These are phyloP conservation scores for Chloroceryle aenea DNA, from an alignment of 2,113 vertebrate species.

Conservation along the genomic window DNA sequence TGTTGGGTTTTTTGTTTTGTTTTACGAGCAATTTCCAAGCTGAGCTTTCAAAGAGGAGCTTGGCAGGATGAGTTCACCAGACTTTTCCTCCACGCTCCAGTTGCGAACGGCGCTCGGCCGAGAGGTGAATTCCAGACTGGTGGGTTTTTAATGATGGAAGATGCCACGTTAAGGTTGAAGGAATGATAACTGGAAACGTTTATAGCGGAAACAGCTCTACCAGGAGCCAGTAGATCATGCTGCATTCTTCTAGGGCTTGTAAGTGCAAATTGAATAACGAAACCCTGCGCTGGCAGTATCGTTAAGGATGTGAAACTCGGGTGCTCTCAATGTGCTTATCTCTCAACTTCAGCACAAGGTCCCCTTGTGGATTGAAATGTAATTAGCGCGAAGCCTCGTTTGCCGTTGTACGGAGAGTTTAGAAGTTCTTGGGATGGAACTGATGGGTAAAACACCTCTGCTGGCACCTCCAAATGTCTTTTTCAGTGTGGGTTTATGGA, in stretches of 20 bases:
- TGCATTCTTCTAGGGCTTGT: background rate
- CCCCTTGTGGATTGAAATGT: background rate
- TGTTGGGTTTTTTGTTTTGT: background rate
- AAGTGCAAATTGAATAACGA: background rate
- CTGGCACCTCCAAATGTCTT: background rate
- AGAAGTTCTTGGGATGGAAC: background rate
- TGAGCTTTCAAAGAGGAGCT: background rate
- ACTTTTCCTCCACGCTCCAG: background rate
- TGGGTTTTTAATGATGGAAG: background rate
- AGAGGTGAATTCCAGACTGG: background rate
- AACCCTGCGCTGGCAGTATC: accelerated
- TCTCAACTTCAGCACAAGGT: background rate
- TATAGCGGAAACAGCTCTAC: background rate
- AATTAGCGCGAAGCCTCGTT: background rate
- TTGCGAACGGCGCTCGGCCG: background rate
- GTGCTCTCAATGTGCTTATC: background rate
- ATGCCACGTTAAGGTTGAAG: background rate
- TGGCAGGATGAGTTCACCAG: background rate
- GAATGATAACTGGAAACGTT: background rate
- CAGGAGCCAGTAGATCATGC: background rate
- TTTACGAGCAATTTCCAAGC: background rate
- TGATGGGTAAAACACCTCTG: background rate
- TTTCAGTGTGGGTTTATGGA: background rate
- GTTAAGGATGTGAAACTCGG: background rate
- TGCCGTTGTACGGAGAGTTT: background rate